These are phyloP conservation scores for Hoplodrina ambigua DNA, from an alignment of 2,888 invertebrate species.

Conservation along the genomic window DNA sequence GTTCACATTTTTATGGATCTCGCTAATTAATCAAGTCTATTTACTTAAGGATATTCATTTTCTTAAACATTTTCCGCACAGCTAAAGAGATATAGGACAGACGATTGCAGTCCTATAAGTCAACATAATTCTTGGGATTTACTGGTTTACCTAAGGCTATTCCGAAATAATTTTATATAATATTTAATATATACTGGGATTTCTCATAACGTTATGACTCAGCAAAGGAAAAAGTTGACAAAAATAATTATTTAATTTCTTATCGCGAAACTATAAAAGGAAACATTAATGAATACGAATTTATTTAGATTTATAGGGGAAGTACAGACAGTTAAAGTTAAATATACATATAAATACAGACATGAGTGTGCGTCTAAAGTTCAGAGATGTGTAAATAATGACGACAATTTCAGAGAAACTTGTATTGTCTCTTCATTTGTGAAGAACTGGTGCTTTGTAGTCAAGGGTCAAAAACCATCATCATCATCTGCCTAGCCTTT, in stretches of 20 bases:
- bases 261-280: conserved; percentile 9
- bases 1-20: background rate
- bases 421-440: background rate
- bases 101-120: background rate
- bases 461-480: no score
- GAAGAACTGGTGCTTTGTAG: conserved; percentile 6
- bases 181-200: conserved; percentile 8
- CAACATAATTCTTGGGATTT: conserved; percentile 6
- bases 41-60: background rate
- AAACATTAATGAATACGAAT: conserved; percentile 4
- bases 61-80: background rate
- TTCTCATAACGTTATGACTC: conserved; percentile 11
- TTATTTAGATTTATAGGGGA: conserved; percentile 27
- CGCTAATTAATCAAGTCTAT: background rate
- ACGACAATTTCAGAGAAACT: conserved; percentile 14
- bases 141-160: background rate
- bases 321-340: background rate
- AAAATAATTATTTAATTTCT: conserved; percentile 4
- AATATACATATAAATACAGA: background rate
- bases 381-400: conserved; percentile 11
- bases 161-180: background rate
- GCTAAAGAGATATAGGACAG: background rate
- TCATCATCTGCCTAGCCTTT: no score
- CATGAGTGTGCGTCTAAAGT: conserved; percentile 13
- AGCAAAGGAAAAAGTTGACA: conserved; percentile 11